Conservation (phyloP, 2,888 invertebrate genomes). For the Lasioglossum leucozonium region DNA sequence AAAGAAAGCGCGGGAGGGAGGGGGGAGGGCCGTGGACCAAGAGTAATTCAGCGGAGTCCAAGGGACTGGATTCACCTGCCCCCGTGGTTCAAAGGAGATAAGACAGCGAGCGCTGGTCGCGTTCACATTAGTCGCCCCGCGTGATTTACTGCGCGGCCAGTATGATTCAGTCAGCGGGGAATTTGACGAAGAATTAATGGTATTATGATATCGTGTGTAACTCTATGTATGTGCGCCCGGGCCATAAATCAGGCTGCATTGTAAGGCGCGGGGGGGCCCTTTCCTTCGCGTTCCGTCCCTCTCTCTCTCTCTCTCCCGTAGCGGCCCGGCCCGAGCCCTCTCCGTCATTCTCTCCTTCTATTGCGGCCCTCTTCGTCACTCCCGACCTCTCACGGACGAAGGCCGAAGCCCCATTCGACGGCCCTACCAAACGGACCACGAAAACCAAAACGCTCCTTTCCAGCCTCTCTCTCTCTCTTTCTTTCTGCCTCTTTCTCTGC, state of each 20-base stretch:
- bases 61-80: constrained; percentile 80
- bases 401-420: constrained; percentile 84
- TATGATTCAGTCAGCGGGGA: constrained; percentile 85
- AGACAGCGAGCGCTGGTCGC: constrained; percentile 79
- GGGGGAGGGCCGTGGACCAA: constrained; percentile 49
- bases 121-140: constrained; percentile 83
- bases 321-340: constrained; percentile 31
- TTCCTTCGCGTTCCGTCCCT: constrained; percentile 47
- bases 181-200: constrained; percentile 85
- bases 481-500: constrained; percentile 4
- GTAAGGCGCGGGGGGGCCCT: constrained; percentile 79
- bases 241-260: constrained; percentile 84
- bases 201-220: constrained; percentile 85
- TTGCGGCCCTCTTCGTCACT: constrained; percentile 1
- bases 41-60: constrained; percentile 63
- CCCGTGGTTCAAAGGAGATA: constrained; percentile 80
- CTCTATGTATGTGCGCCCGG: constrained; percentile 83
- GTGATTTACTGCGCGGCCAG: constrained; percentile 84
- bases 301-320: constrained; percentile 14
- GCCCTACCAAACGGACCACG: constrained; percentile 74
- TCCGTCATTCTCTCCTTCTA: background rate
- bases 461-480: constrained; percentile 18
- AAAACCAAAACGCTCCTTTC: constrained; percentile 68
- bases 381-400: constrained; percentile 50
- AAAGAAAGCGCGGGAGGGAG: constrained; percentile 12